These are phyloP conservation scores for Ciconia nigra DNA, from an alignment of 2,797 vertebrate species.

Conservation along the genomic window DNA sequence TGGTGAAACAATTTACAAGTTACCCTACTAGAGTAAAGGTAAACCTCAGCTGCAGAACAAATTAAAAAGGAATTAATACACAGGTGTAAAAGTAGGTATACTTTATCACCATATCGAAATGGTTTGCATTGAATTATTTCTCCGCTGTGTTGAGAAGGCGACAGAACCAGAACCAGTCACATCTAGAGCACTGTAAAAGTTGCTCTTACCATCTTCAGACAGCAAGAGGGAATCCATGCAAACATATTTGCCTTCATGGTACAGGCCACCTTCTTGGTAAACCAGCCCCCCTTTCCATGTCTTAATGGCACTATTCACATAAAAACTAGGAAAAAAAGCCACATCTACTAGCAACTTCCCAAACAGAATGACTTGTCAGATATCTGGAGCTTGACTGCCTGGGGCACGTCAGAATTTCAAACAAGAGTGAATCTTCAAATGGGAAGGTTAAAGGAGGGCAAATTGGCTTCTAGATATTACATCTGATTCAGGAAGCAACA, in stretches of 20 bases:
- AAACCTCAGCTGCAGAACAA: not conserved
- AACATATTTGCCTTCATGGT: not conserved
- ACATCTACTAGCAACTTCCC: not conserved
- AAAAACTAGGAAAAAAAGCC: not conserved
- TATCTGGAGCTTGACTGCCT: not conserved
- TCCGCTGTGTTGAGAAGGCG: not conserved
- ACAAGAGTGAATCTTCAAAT: not conserved
- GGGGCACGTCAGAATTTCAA: not conserved
- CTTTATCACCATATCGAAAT: accelerated
- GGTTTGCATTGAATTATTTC: not conserved
- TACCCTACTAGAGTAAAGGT: not conserved
- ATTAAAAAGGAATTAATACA: not conserved
- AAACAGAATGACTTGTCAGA: not conserved
- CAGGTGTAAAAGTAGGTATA: not conserved
- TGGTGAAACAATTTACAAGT: not conserved
- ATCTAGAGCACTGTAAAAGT: not conserved
- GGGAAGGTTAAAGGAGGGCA: not conserved
- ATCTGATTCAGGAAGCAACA: not conserved
- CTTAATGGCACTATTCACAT: not conserved
- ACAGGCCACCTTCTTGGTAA: not conserved
- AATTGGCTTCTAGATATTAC: not conserved
- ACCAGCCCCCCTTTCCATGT: not conserved
- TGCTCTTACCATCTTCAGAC: not conserved
- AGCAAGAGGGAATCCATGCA: not conserved
- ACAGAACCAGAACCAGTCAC: not conserved